phyloP scores from a whole-genome alignment of 2,888 invertebrate genomes.

The Acanthoscelides obtectus region DNA sequence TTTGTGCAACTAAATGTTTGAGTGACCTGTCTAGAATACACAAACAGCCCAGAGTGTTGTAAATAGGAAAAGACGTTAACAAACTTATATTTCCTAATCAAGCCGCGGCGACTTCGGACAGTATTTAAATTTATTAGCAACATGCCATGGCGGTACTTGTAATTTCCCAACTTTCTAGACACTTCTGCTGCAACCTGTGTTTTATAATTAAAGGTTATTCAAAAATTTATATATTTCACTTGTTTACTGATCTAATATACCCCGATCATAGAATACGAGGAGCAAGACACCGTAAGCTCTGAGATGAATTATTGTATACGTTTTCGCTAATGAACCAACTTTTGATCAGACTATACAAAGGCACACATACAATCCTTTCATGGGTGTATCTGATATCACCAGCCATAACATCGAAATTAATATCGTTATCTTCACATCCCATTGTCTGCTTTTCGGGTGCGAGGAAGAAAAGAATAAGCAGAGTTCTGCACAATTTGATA shows the following conservation, averaged over 20 bases:
- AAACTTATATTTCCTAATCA: no score
- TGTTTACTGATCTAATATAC: neutral
- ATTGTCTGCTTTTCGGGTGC: neutral
- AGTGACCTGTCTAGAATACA: no score
- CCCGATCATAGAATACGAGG: neutral
- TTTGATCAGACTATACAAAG: constrained; percentile 33
- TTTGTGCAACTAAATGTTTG: no score
- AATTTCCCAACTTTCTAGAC: no score
- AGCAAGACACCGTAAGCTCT: constrained; percentile 22
- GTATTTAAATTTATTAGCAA: no score
- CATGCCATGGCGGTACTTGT: no score
- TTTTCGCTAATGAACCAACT: constrained; percentile 48
- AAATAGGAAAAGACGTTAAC: no score
- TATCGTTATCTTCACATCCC: neutral
- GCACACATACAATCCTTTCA: neutral
- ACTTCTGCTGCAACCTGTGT: no score
- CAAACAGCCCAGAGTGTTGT: no score
- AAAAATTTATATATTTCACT: no score
- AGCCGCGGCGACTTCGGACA: no score
- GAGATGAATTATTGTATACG: constrained; percentile 46
- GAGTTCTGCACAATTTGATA: neutral
- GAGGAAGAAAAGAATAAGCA: neutral
- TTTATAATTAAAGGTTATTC: no score
- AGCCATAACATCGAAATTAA: neutral
- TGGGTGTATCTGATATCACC: neutral